phyloP scores from a whole-genome alignment of 92 coral and sea anemone genomes.

The Muricea muricata region DNA sequence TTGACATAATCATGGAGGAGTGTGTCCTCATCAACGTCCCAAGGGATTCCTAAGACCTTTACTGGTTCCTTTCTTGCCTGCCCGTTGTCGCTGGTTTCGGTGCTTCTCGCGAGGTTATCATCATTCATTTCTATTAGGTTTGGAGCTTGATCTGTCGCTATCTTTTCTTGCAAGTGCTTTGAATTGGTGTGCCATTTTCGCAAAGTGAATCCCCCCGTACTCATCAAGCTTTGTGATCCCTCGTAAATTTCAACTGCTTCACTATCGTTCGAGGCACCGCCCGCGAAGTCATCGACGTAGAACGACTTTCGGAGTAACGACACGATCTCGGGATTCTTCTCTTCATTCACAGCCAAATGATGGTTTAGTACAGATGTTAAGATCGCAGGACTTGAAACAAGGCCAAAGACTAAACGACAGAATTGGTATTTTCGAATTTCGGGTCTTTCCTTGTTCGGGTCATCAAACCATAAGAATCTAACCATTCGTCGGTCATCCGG shows the following conservation, averaged over 20 bases:
- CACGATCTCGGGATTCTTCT: slow-evolving; percentile 31
- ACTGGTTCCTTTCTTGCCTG: too few species aligned
- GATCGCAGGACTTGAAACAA: slow-evolving; percentile 32
- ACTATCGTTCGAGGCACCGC: too few species aligned
- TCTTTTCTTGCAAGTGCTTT: not conserved
- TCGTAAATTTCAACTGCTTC: slow-evolving; percentile 41
- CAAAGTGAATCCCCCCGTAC: slow-evolving; percentile 37
- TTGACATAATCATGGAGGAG: not conserved
- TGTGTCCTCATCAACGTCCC: slow-evolving; percentile 23
- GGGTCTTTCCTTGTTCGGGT: slow-evolving; percentile 36
- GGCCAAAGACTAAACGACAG: slow-evolving; percentile 46
- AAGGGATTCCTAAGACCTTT: slow-evolving; percentile 17
- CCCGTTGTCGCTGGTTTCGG: not conserved
- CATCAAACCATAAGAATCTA: slow-evolving; percentile 33
- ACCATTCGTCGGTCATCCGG: too few species aligned
- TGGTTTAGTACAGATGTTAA: slow-evolving; percentile 36
- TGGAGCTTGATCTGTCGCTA: not conserved
- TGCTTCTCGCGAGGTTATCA: not conserved
- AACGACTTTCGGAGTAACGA: slow-evolving; percentile 6
- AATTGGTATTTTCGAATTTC: slow-evolving; percentile 40
- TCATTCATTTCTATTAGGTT: not conserved
- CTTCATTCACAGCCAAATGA: slow-evolving; percentile 35
- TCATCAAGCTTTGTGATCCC: slow-evolving; percentile 19
- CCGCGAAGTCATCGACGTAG: slow-evolving; percentile 45
- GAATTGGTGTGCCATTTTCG: slow-evolving; percentile 52